A percentile compares a stretch with the other conserved stretches of the same genome.
Evolutionary conservation across 2,888 invertebrate genomes (phyloP).

Genomic region (Noctua janthe): DNA sequence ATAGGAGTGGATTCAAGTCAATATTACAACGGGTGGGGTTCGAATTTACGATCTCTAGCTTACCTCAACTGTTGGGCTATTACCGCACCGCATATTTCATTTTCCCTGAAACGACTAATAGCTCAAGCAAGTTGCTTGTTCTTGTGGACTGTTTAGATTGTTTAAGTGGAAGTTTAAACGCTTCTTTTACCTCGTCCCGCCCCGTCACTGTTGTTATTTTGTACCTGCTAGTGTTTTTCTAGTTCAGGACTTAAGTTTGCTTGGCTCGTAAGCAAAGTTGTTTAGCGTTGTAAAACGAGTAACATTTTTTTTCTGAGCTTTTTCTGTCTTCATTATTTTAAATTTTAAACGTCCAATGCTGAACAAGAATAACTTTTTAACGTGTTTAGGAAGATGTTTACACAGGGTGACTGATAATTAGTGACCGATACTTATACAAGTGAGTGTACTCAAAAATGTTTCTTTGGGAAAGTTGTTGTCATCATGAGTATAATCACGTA

Average conservation of each 20-base stretch:
- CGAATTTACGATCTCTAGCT: constrained; percentile 15
- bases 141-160: constrained; percentile 47
- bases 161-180: constrained; percentile 37
- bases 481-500: too few species aligned
- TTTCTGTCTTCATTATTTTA: constrained; percentile 13
- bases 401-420: too few species aligned
- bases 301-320: not conserved
- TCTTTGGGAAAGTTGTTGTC: too few species aligned
- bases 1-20: constrained; percentile 8
- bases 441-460: too few species aligned
- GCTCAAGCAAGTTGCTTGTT: constrained; percentile 40
- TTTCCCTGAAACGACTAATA: constrained; percentile 44
- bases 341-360: not conserved
- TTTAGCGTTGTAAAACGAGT: constrained; percentile 2
- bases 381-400: not conserved
- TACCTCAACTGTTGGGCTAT: not conserved
- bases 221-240: not conserved
- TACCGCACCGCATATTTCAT: constrained; percentile 33
- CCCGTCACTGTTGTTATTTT: constrained; percentile 13
- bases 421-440: too few species aligned
- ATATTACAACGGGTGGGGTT: constrained; percentile 17
- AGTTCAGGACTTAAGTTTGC: constrained; percentile 24
- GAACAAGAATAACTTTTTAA: not conserved
- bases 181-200: constrained; percentile 19
- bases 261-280: constrained; percentile 19